These are phyloP conservation scores for Ridgeia piscesae DNA, from an alignment of 1,140 invertebrate genomes.

Conservation along the genomic window DNA sequence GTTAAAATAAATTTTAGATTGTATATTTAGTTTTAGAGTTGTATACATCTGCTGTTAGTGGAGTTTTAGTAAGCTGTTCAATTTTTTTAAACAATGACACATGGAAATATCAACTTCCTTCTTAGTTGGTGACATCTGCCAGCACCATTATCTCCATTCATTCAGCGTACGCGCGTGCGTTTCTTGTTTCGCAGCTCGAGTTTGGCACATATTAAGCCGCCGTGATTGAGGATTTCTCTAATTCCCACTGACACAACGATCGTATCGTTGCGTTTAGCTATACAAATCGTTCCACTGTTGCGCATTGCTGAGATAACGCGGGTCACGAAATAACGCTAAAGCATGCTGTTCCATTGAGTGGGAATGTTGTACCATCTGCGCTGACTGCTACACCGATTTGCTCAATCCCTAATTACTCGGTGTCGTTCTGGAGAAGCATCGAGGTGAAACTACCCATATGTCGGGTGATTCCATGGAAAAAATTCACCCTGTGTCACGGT, in stretches of 20 bases:
- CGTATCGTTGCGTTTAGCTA: background rate
- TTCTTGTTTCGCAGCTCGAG: background rate
- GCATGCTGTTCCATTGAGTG: background rate
- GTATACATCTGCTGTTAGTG: background rate
- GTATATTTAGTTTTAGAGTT: too few relatives aligned
- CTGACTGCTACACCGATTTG: background rate
- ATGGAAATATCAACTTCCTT: background rate
- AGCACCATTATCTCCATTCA: background rate
- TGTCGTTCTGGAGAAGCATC: background rate
- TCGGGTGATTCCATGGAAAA: background rate
- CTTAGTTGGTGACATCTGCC: background rate
- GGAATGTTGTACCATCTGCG: background rate
- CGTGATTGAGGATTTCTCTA: background rate
- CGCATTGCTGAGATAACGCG: background rate
- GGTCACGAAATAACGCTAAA: background rate
- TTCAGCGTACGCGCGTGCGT: background rate
- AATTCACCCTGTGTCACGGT: background rate
- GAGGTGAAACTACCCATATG: background rate
- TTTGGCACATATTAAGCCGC: background rate
- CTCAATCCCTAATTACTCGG: background rate
- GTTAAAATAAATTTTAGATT: too few relatives aligned
- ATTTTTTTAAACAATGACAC: background rate
- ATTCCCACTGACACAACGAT: background rate
- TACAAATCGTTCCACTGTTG: background rate
- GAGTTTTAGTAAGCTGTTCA: background rate